phyloP scores from a whole-genome alignment of 1,140 invertebrate genomes.

The Bombus sibiricus region DNA sequence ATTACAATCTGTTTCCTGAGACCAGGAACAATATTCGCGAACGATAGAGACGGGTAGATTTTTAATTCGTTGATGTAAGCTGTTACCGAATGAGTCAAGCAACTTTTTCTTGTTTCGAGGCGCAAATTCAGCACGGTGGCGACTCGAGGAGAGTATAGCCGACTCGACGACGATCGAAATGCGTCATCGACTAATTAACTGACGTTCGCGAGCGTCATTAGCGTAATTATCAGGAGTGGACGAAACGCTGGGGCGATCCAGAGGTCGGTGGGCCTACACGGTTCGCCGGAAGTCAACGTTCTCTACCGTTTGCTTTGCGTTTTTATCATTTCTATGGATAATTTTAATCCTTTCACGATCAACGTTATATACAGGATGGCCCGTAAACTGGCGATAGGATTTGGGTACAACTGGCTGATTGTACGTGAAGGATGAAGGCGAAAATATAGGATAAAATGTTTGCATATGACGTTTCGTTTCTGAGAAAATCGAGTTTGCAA shows the following conservation, averaged over 20 bases:
- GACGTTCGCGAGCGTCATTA: constrained; percentile 42
- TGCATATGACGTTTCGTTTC: too few species aligned
- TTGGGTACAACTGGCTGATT: too few species aligned
- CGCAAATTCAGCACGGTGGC: neutral
- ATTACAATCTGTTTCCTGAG: neutral
- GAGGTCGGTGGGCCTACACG: neutral
- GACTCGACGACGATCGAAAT: constrained; percentile 30
- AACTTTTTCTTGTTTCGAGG: neutral
- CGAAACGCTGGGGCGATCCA: constrained; percentile 17
- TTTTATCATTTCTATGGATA: neutral
- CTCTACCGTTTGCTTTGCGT: neutral
- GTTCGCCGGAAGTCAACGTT: neutral
- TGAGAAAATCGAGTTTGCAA: too few species aligned
- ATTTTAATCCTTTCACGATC: neutral
- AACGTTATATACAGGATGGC: too few species aligned
- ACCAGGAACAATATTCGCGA: neutral
- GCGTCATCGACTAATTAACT: constrained; percentile 53
- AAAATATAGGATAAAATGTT: too few species aligned
- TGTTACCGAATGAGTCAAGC: neutral
- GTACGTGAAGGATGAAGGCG: too few species aligned
- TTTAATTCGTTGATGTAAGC: neutral
- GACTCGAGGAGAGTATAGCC: neutral
- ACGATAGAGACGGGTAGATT: neutral
- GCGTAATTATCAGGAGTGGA: constrained; percentile 45
- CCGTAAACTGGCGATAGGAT: too few species aligned